Evolutionary conservation across 2,797 vertebrate genomes (phyloP).

Genomic region (Rhinatrema bivittatum): DNA sequence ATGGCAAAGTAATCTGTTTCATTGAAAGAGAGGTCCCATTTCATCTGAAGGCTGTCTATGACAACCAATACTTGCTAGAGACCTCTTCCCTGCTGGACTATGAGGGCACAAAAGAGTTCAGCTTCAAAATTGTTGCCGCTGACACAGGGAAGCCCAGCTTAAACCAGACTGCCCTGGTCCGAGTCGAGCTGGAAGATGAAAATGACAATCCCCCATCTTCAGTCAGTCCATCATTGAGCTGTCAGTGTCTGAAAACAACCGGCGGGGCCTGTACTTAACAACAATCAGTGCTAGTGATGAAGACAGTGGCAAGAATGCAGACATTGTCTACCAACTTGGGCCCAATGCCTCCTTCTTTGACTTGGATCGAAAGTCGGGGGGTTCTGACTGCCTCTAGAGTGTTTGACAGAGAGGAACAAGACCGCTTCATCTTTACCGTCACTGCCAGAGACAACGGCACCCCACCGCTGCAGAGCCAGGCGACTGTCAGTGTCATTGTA

Average conservation of each 20-base stretch:
- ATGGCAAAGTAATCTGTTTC: constrained; percentile 97
- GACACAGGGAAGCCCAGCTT: constrained; percentile 96
- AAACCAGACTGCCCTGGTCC: constrained; percentile 93
- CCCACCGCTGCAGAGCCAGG: constrained; percentile 91
- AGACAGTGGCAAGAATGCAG: constrained; percentile 95
- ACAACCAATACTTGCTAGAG: constrained; percentile 97
- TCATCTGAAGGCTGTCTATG: constrained; percentile 95
- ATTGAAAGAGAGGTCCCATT: constrained; percentile 98
- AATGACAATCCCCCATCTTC: constrained; percentile 98
- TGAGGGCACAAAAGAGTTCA: constrained; percentile 97
- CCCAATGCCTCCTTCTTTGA: constrained; percentile 98
- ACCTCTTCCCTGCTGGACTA: constrained; percentile 95
- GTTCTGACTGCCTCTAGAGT: constrained; percentile 93
- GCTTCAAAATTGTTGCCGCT: constrained; percentile 96
- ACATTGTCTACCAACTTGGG: constrained; percentile 97
- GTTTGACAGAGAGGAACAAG: constrained; percentile 95
- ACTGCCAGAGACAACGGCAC: constrained; percentile 96
- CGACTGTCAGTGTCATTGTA: constrained; percentile 91
- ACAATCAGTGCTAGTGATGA: constrained; percentile 95
- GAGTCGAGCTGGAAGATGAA: constrained; percentile 93
- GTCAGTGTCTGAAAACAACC: constrained; percentile 96
- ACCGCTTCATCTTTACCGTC: constrained; percentile 93
- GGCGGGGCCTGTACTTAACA: constrained; percentile 92
- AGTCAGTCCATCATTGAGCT: constrained; percentile 97
- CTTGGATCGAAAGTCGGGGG: constrained; percentile 93